A percentile compares a stretch with the other conserved stretches of the same genome.
Evolutionary conservation across 2,113 vertebrate genomes (phyloP).

Genomic region (Vulpes vulpes): DNA sequence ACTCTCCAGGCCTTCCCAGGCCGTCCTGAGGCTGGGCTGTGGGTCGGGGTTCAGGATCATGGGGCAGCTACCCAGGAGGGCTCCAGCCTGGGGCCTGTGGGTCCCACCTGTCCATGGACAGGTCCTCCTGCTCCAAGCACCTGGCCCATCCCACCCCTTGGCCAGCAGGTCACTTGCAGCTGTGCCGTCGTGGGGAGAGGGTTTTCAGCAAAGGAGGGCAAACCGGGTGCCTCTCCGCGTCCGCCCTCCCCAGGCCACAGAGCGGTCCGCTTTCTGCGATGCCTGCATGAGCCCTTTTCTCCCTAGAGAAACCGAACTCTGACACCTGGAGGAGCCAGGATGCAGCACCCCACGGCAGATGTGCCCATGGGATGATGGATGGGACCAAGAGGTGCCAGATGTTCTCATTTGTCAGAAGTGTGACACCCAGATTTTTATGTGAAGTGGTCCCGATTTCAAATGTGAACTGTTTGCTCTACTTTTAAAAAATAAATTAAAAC

Average conservation of each 20-base stretch:
- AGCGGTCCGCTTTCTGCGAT: accelerated
- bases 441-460: neutral
- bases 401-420: neutral
- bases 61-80: neutral
- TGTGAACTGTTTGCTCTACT: neutral
- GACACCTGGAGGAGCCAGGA: accelerated
- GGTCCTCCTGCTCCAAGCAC: neutral
- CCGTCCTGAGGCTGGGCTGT: neutral
- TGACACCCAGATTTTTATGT: neutral
- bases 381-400: neutral
- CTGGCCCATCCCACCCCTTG: accelerated
- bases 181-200: neutral
- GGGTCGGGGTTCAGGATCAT: neutral
- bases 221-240: accelerated
- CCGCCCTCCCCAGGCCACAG: neutral
- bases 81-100: neutral
- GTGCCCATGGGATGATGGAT: neutral
- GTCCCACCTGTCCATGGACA: neutral
- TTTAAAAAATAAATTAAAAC: neutral
- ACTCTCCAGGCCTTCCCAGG: neutral
- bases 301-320: neutral
- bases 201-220: neutral
- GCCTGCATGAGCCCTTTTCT: neutral
- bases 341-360: neutral
- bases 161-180: neutral